A percentile compares a stretch with the other conserved stretches of the same genome.
Conservation (phyloP, 2,797 vertebrate genomes). For the Eptatretus atami region DNA sequence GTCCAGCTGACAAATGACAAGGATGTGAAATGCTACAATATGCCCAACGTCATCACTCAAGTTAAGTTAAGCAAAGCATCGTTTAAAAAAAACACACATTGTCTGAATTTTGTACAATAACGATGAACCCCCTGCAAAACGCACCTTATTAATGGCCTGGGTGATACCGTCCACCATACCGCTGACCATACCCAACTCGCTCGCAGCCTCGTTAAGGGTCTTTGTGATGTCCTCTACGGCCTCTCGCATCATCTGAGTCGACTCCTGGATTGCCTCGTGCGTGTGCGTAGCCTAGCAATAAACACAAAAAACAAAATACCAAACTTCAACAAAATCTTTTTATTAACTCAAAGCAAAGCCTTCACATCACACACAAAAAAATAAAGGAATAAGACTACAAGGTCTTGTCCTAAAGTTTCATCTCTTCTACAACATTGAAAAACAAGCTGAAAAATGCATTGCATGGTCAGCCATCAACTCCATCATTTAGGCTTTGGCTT, state of each 20-base stretch:
- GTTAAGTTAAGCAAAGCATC: no score
- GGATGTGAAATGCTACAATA: no score
- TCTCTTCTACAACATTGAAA: no score
- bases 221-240: constrained; percentile 66
- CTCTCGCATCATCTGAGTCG: constrained; percentile 94
- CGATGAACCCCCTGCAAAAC: not conserved
- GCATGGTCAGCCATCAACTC: no score
- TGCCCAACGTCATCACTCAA: no score
- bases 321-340: not conserved
- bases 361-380: no score
- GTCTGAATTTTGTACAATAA: not conserved
- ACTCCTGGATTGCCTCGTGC: constrained; percentile 74
- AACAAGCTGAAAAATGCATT: no score
- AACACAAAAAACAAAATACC: not conserved
- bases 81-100: no score
- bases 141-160: constrained; percentile 52
- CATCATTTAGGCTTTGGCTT: no score
- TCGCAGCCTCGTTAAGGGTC: constrained; percentile 58
- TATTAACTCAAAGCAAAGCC: no score
- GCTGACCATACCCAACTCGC: constrained; percentile 60
- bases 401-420: no score
- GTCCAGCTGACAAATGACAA: constrained; percentile 22
- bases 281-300: constrained; percentile 47
- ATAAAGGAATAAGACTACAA: no score
- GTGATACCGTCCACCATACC: constrained; percentile 92